Conservation (phyloP, 1,140 invertebrate species). For the Pseudachorutes palmiensis region DNA sequence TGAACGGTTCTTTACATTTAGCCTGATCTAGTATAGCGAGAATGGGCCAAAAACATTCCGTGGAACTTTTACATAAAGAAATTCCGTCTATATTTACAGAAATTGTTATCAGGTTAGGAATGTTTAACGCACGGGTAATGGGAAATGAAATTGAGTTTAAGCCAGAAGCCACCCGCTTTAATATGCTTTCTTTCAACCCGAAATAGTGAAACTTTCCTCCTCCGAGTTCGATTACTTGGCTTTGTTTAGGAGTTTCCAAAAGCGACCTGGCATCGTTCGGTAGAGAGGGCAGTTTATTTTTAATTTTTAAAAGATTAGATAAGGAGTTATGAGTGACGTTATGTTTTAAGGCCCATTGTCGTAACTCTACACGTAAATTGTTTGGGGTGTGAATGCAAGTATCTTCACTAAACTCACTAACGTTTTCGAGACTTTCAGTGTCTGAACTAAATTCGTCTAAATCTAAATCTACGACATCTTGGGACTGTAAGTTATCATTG, state of each 20-base stretch:
- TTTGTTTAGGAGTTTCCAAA: background rate
- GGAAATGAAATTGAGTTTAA: background rate
- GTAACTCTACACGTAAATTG: background rate
- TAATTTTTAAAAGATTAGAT: background rate
- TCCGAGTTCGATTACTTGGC: background rate
- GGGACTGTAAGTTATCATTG: no score
- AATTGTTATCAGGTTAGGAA: background rate
- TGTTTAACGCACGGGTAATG: background rate
- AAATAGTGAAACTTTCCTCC: slow-evolving; percentile 3
- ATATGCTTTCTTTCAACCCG: background rate
- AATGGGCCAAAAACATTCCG: slow-evolving; percentile 18
- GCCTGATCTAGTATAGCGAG: slow-evolving; percentile 12
- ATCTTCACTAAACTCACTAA: no score
- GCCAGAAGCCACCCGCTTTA: background rate
- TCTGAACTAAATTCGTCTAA: no score
- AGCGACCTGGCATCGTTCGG: background rate
- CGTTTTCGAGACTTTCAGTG: no score
- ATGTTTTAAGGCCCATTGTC: background rate
- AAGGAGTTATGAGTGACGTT: slow-evolving; percentile 4
- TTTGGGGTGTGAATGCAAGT: no score
- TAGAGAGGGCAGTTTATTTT: background rate
- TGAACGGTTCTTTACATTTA: background rate
- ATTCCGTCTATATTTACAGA: slow-evolving; percentile 14
- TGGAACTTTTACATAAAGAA: slow-evolving; percentile 12
- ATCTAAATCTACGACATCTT: no score